A percentile compares a stretch with the other conserved stretches of the same genome.
phyloP scores from a whole-genome alignment of 1,140 invertebrate genomes.

The Papilio polytes region DNA sequence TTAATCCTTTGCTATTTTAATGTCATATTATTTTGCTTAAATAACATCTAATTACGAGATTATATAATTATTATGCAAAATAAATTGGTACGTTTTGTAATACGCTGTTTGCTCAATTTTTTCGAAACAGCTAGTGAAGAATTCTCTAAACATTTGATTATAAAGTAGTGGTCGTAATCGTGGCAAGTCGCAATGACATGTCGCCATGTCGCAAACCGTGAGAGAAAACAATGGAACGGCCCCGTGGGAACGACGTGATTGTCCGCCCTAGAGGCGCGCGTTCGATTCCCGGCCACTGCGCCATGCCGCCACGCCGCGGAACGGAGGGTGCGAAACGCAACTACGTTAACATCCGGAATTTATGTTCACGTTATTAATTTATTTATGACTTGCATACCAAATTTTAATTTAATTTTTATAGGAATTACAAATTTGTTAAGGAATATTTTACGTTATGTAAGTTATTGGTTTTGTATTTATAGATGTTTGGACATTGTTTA shows the following conservation, averaged over 20 bases:
- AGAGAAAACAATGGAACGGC: constrained; percentile 63
- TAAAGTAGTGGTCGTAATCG: constrained; percentile 58
- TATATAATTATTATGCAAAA: too few relatives aligned
- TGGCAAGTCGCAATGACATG: constrained; percentile 67
- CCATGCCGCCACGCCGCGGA: constrained; percentile 54
- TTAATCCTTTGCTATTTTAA: not conserved
- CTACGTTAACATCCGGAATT: constrained; percentile 65
- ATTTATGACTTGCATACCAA: constrained; percentile 41
- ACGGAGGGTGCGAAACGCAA: constrained; percentile 74
- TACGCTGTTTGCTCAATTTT: not conserved
- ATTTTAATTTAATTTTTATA: constrained; percentile 17
- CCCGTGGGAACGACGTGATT: constrained; percentile 73
- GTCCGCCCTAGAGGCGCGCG: constrained; percentile 61
- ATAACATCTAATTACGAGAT: too few relatives aligned
- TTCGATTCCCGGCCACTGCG: constrained; percentile 50
- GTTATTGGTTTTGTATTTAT: not conserved
- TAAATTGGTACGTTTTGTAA: too few relatives aligned
- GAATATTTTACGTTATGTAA: not conserved
- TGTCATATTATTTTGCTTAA: not conserved
- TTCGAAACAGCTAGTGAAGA: not conserved
- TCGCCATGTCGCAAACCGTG: constrained; percentile 74
- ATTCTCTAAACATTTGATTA: constrained; percentile 50
- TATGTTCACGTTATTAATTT: constrained; percentile 57
- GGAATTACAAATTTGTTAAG: constrained; percentile 32
- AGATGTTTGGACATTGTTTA: not conserved